Conservation (phyloP, 2,797 vertebrate species). For the Dallia pectoralis region DNA sequence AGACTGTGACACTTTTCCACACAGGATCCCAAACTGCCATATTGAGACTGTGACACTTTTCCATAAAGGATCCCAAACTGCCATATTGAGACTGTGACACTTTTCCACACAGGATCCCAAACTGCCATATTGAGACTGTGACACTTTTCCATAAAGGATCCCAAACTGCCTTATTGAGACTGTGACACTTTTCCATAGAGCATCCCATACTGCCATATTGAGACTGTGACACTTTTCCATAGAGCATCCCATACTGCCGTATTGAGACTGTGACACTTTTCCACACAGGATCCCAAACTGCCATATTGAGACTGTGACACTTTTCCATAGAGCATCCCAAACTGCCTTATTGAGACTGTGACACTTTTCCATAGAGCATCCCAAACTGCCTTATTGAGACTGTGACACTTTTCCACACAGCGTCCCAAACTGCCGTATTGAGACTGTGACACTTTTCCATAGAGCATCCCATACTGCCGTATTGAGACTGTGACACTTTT, state of each 20-base stretch:
- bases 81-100: conserved; percentile 17
- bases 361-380: conserved; percentile 55
- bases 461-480: conserved; percentile 61
- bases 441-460: conserved; percentile 31
- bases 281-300: conserved; percentile 61
- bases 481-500: conserved; percentile 25
- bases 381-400: conserved; percentile 38
- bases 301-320: conserved; percentile 17
- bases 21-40: conserved; percentile 61
- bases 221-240: conserved; percentile 31
- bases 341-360: conserved; percentile 15
- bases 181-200: conserved; percentile 44
- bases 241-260: conserved; percentile 61
- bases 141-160: conserved; percentile 55
- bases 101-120: conserved; percentile 63
- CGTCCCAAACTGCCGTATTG: conserved; percentile 54
- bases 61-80: conserved; percentile 62
- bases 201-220: conserved; percentile 53
- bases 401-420: conserved; percentile 44
- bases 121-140: conserved; percentile 16
- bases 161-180: conserved; percentile 38
- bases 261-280: conserved; percentile 25
- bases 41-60: conserved; percentile 25
- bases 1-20: conserved; percentile 30
- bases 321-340: conserved; percentile 63